Conservation (phyloP, 2,113 vertebrate genomes). For the Trogon surrucura region DNA sequence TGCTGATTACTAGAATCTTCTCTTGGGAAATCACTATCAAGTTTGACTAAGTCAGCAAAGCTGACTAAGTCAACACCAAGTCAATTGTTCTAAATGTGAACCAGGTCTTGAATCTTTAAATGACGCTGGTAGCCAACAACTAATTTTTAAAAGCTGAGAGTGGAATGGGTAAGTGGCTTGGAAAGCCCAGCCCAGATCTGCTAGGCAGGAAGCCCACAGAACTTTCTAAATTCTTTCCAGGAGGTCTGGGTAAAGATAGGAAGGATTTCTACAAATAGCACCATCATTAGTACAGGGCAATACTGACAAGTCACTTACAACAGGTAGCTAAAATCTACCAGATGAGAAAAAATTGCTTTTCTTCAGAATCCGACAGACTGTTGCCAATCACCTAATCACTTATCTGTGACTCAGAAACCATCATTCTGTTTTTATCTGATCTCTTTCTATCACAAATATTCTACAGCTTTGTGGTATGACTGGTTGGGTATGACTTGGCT, state of each 20-base stretch:
- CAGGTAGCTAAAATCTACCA: not conserved
- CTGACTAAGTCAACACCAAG: not conserved
- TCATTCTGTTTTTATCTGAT: not conserved
- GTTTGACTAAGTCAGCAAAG: not conserved
- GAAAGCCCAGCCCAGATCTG: not conserved
- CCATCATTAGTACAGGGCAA: accelerated
- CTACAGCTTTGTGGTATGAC: not conserved
- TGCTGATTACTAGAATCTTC: not conserved
- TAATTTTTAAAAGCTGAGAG: not conserved
- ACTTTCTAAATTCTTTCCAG: not conserved
- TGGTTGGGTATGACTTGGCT: not conserved
- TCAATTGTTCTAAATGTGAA: not conserved
- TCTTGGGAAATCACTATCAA: not conserved
- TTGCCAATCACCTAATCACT: not conserved
- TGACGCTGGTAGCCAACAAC: not conserved
- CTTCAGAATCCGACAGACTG: not conserved
- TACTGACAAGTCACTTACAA: not conserved
- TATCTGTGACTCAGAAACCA: not conserved
- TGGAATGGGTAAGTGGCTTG: not conserved
- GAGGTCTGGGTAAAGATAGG: not conserved
- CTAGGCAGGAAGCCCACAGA: not conserved
- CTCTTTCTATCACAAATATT: not conserved
- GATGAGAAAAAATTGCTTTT: not conserved
- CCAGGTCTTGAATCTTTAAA: not conserved
- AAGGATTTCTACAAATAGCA: not conserved